Base-by-base conservation (phyloP, 2,797 vertebrate genomes). In the Platalea minor region DNA sequence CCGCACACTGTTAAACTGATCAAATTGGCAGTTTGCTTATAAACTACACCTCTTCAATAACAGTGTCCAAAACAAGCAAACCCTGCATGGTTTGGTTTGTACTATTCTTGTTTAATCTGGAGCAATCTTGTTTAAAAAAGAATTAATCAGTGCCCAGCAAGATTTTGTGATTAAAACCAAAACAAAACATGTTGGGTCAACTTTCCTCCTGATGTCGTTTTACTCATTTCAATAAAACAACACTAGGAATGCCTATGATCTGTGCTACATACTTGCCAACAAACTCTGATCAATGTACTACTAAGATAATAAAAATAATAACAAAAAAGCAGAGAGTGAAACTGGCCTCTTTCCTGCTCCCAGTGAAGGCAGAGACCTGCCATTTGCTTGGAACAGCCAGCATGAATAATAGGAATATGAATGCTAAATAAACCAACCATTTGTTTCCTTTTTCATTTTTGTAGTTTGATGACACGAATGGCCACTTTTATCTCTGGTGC, bases 41-140 rank as follows among this genome's bases (percentile, higher is more conserved):
- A 83, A 85, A 64, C 88, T 94, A 61, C 76, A 92, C 91, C 72
- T 95, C 83, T 93, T 88, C 74, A 54, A 10, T 17, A 33, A 1
- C 43, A 79, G n/a, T 16, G 33, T 89, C 95, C 91, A 96, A 94
- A 94, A 79, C 74, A 96, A 96, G 86, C 91, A 97, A 95, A 70
- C 23, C n/a, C 57, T 83, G 80, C 63, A 28, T 28, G 53, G n/a
- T 87, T 85, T 80, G 85, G 74, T 77, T 92, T 91, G 60, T 85
- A 79, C 74, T 94, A 73, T 79, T 85, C 80, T 87, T 93, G 91
- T 95, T 97, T 96, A 77, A 93, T 76, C 80, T 95, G 93, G 80
- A 96, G 45, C 63, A 74, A 70, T 65, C 88, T 79, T 91, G 69
- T 89, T 94, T 76, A 10, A 73, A 88, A 95, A 90, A 76, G 8